phyloP scores from a whole-genome alignment of 2,888 invertebrate genomes.

The Tholera decimalis region DNA sequence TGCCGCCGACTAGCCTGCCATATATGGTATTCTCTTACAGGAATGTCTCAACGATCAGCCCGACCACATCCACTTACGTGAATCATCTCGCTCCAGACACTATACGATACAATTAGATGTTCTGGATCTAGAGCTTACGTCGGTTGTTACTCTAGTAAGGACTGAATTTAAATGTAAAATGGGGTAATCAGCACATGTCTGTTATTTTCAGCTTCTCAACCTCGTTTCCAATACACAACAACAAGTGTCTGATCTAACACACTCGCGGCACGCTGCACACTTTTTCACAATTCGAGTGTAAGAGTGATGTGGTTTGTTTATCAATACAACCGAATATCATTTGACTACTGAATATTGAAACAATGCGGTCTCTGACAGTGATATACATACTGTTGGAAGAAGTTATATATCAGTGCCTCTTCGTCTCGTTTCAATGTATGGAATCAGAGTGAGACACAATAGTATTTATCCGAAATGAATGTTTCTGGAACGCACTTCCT shows the following conservation, averaged over 20 bases:
- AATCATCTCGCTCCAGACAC: slow-evolving; percentile 34
- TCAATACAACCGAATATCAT: slow-evolving; percentile 33
- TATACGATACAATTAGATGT: slow-evolving; percentile 8
- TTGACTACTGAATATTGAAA: slow-evolving; percentile 26
- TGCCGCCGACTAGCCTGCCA: slow-evolving; percentile 67
- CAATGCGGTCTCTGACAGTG: slow-evolving; percentile 23
- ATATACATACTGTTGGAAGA: slow-evolving; percentile 37
- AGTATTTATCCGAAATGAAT: slow-evolving; percentile 27
- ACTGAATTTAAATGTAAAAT: slow-evolving; percentile 34
- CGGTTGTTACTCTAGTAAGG: slow-evolving; percentile 12
- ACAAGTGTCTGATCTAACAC: slow-evolving; percentile 33
- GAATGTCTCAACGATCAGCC: slow-evolving; percentile 38
- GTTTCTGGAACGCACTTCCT: slow-evolving; percentile 40
- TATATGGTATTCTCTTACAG: slow-evolving; percentile 71
- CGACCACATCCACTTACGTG: slow-evolving; percentile 24
- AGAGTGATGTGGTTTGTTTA: slow-evolving; percentile 41
- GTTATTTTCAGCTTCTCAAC: slow-evolving; percentile 44
- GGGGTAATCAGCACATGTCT: slow-evolving; percentile 49
- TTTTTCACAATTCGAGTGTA: slow-evolving; percentile 18
- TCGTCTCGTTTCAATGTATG: slow-evolving; percentile 7
- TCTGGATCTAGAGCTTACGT: slow-evolving; percentile 14
- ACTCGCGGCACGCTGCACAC: slow-evolving; percentile 18
- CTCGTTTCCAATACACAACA: slow-evolving; percentile 45
- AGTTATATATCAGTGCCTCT: slow-evolving; percentile 4
- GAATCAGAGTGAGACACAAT: slow-evolving; percentile 21